Conservation (phyloP, 2,113 vertebrate genomes). For the Phodopus roborovskii region DNA sequence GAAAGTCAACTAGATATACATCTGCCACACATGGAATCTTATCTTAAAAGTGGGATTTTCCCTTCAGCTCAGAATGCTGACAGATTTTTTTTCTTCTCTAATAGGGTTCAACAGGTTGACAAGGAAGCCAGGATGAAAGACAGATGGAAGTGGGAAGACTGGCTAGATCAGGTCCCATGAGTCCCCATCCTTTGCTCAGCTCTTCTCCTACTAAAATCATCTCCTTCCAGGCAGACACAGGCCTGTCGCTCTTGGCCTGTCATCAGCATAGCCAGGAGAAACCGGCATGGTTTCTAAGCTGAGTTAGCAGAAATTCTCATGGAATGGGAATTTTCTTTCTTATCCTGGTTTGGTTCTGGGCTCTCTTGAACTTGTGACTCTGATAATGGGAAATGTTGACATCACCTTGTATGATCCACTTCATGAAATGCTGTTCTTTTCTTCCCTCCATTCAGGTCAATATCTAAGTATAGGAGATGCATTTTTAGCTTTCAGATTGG, state of each 20-base stretch:
- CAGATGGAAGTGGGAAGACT: neutral
- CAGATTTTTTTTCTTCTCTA: slow-evolving; percentile 22
- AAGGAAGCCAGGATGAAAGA: slow-evolving; percentile 28
- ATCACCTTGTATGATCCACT: neutral
- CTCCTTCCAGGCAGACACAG: neutral
- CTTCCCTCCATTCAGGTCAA: neutral
- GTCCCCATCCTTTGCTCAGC: neutral
- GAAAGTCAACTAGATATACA: slow-evolving; percentile 54
- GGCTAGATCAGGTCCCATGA: neutral
- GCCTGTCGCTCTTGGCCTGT: neutral
- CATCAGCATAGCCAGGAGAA: neutral
- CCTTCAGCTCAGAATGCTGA: slow-evolving; percentile 53
- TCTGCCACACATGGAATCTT: slow-evolving; percentile 44
- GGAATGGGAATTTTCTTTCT: neutral
- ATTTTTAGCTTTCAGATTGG: slow-evolving; percentile 11
- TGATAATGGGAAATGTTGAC: neutral
- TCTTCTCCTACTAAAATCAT: slow-evolving; percentile 12
- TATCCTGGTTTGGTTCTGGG: neutral
- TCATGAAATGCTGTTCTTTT: neutral
- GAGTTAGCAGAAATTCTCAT: neutral
- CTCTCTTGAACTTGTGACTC: neutral
- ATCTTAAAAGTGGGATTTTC: slow-evolving; percentile 65
- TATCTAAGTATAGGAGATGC: neutral
- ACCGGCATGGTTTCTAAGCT: neutral
- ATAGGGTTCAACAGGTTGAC: slow-evolving; percentile 15